A percentile compares a stretch with the other conserved stretches of the same genome.
Conservation (phyloP, 2,888 invertebrate genomes). For the Cheilosia urbana region DNA sequence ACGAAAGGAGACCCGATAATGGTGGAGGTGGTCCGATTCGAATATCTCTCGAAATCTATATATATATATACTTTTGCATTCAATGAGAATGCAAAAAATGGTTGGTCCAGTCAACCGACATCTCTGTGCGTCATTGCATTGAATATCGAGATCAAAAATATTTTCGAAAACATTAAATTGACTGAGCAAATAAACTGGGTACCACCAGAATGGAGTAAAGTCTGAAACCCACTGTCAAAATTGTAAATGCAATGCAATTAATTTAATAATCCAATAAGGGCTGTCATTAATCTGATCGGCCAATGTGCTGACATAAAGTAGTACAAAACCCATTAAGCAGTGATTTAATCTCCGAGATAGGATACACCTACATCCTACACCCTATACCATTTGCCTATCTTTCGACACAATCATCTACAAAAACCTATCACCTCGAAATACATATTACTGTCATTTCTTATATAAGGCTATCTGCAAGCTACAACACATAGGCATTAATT, state of each 20-base stretch:
- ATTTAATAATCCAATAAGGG: conserved; percentile 31
- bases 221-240: neutral
- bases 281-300: conserved; percentile 39
- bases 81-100: no score
- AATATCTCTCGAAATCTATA: no score
- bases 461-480: neutral
- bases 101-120: no score
- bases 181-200: no score
- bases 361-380: no score
- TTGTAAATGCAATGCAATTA: conserved; percentile 49
- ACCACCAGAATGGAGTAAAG: no score
- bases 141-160: no score
- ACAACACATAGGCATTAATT: conserved; percentile 57
- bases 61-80: no score
- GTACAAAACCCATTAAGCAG: neutral
- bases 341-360: neutral
- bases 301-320: conserved; percentile 16
- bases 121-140: no score
- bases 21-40: no score
- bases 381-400: neutral
- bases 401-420: conserved; percentile 7
- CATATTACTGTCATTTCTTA: conserved; percentile 6
- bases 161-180: no score
- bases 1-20: no score
- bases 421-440: conserved; percentile 45